Evolutionary conservation across 2,113 vertebrate species (phyloP).

Genomic region (Lipophrys pholis): DNA sequence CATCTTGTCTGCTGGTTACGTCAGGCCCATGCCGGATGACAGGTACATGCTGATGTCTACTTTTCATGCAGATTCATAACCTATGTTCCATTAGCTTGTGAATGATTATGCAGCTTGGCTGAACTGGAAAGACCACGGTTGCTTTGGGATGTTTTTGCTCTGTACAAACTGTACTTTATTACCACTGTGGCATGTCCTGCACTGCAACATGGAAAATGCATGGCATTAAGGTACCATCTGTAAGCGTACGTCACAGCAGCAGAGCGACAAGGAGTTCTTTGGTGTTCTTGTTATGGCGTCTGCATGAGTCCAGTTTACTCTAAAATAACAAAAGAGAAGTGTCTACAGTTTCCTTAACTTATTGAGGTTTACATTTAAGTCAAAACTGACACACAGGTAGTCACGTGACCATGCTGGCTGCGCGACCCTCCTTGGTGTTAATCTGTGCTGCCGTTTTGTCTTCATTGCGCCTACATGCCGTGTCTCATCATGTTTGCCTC

Average conservation of each 20-base stretch:
- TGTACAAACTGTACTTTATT: not conserved
- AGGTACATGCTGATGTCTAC: slow-evolving; percentile 82
- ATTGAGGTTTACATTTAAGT: not conserved
- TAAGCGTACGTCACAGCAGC: slow-evolving; percentile 38
- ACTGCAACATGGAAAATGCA: slow-evolving; percentile 45
- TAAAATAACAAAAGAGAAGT: slow-evolving; percentile 43
- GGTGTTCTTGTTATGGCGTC: not conserved
- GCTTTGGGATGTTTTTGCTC: not conserved
- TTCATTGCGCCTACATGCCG: slow-evolving; percentile 47
- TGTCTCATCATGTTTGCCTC: slow-evolving; percentile 51
- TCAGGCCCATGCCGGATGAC: slow-evolving; percentile 91
- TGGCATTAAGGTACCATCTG: slow-evolving; percentile 31
- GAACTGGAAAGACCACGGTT: slow-evolving; percentile 28
- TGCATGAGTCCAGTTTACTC: slow-evolving; percentile 48
- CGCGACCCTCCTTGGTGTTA: slow-evolving; percentile 63
- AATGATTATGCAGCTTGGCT: slow-evolving; percentile 21
- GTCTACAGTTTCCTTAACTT: slow-evolving; percentile 8
- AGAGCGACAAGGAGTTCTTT: slow-evolving; percentile 19
- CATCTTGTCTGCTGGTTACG: slow-evolving; percentile 91
- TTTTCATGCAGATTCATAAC: not conserved
- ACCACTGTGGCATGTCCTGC: slow-evolving; percentile 21
- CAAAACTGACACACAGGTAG: not conserved
- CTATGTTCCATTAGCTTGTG: not conserved
- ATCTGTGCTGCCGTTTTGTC: slow-evolving; percentile 60
- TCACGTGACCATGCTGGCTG: slow-evolving; percentile 63